Conservation (phyloP, 2,888 invertebrate genomes). For the Rhamnusium bicolor region DNA sequence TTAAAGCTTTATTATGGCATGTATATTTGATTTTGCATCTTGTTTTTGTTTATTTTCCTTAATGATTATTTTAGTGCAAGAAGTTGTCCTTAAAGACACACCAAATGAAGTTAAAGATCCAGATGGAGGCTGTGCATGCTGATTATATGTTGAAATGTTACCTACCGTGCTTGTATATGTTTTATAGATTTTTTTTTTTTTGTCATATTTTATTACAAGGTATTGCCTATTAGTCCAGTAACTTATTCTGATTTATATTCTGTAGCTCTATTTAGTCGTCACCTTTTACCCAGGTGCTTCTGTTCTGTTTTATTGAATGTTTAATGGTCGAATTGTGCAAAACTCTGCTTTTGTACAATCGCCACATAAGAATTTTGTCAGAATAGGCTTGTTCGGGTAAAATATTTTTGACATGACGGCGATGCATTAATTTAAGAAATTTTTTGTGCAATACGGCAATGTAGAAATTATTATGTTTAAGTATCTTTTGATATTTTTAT, state of each 20-base stretch:
- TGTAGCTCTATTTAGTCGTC: neutral
- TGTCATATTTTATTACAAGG: slow-evolving; percentile 14
- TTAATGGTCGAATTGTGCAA: neutral
- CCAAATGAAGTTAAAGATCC: slow-evolving; percentile 95
- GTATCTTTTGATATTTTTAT: neutral
- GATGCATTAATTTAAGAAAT: neutral
- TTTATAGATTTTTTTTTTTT: slow-evolving; percentile 30
- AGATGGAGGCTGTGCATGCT: slow-evolving; percentile 95
- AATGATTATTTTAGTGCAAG: slow-evolving; percentile 89
- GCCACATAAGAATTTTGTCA: neutral
- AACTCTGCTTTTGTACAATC: neutral
- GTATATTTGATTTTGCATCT: slow-evolving; percentile 39
- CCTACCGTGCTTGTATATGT: slow-evolving; percentile 45
- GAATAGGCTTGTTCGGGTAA: neutral
- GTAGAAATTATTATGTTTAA: neutral
- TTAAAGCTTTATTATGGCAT: slow-evolving; percentile 39
- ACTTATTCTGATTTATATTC: neutral
- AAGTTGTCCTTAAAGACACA: slow-evolving; percentile 97
- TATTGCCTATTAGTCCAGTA: slow-evolving; percentile 17
- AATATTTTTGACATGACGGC: neutral
- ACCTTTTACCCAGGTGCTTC: neutral
- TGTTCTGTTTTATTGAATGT: neutral
- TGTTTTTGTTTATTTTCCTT: slow-evolving; percentile 74
- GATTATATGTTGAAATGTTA: slow-evolving; percentile 46
- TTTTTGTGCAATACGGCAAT: neutral